These are phyloP conservation scores for Choristoneura rosaceana DNA, from an alignment of 2,888 invertebrate species.

Conservation along the genomic window DNA sequence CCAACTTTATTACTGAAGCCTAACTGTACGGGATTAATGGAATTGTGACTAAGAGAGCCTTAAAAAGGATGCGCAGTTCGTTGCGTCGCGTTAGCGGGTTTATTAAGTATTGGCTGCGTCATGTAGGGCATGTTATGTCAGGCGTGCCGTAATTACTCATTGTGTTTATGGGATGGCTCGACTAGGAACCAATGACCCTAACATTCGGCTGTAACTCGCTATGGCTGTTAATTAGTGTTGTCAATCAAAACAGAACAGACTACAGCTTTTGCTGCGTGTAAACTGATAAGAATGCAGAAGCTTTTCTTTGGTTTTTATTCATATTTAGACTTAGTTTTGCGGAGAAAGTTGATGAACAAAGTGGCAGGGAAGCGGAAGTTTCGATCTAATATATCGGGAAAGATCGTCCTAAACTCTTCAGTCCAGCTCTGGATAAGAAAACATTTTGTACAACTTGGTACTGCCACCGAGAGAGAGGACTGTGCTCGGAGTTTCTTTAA, in stretches of 20 bases:
- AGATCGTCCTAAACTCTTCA: too few species aligned
- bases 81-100: conserved; percentile 29
- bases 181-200: conserved; percentile 1
- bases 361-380: too few species aligned
- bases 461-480: too few species aligned
- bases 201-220: not conserved
- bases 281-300: too few species aligned
- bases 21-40: conserved; percentile 36
- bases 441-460: too few species aligned
- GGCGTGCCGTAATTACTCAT: conserved; percentile 22
- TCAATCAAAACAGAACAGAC: not conserved
- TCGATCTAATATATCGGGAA: too few species aligned
- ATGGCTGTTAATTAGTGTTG: not conserved
- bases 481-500: too few species aligned
- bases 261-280: not conserved
- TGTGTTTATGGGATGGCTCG: conserved; percentile 21
- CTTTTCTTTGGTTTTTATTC: too few species aligned
- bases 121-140: conserved; percentile 18
- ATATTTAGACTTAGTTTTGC: too few species aligned
- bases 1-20: conserved; percentile 37
- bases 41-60: conserved; percentile 40
- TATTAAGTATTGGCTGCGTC: conserved; percentile 30
- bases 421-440: too few species aligned
- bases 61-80: conserved; percentile 42
- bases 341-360: too few species aligned